A percentile compares a stretch with the other conserved stretches of the same genome.
These are phyloP conservation scores for Gnathonemus longibarbis DNA, from an alignment of 2,113 vertebrate genomes.

Conservation along the genomic window DNA sequence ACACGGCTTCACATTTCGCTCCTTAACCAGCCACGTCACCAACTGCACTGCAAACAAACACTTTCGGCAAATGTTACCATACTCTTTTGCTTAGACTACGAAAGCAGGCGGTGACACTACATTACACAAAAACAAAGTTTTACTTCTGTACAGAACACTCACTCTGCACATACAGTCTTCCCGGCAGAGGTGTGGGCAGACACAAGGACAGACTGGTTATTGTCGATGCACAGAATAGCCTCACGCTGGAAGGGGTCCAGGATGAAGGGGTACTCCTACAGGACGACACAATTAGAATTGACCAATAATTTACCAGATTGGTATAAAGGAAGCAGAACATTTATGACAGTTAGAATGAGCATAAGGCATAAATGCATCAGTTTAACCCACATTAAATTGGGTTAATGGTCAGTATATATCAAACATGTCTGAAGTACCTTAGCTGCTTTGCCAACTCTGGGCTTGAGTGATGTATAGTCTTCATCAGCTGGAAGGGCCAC, in stretches of 20 bases:
- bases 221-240: constrained; percentile 91
- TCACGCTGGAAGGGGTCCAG: constrained; percentile 96
- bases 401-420: neutral
- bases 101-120: neutral
- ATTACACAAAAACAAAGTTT: neutral
- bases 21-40: neutral
- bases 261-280: constrained; percentile 90
- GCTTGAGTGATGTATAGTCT: constrained; percentile 75
- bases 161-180: constrained; percentile 99
- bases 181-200: constrained; percentile 98
- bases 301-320: neutral
- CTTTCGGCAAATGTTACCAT: neutral
- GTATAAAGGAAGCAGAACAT: neutral
- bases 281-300: neutral
- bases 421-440: constrained; percentile 64
- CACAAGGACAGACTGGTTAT: constrained; percentile 94
- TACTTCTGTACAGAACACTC: constrained; percentile 48
- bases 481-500: constrained; percentile 82
- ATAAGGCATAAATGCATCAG: neutral
- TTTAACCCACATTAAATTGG: neutral
- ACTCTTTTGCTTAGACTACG: neutral
- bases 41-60: neutral
- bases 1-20: neutral
- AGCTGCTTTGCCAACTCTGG: constrained; percentile 86
- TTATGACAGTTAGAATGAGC: neutral